These are phyloP conservation scores for Andrena chrysosceles DNA, from an alignment of 2,888 invertebrate species.

Conservation along the genomic window DNA sequence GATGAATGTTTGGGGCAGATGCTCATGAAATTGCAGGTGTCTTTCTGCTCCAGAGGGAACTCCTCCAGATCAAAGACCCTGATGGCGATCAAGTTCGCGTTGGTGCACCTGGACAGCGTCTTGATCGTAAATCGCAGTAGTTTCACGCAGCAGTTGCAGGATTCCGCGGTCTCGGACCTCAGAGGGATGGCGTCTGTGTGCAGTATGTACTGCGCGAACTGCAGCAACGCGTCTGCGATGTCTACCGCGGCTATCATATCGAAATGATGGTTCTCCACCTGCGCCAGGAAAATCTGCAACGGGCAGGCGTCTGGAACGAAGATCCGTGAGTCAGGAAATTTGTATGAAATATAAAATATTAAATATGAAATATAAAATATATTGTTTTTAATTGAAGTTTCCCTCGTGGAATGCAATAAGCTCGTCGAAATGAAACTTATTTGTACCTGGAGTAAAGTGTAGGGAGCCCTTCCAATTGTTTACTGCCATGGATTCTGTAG, in stretches of 20 bases:
- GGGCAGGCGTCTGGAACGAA: conserved; percentile 77
- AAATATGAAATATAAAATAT: too few relatives aligned
- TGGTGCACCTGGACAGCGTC: conserved; percentile 76
- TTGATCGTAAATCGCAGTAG: conserved; percentile 76
- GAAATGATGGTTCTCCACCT: conserved; percentile 76
- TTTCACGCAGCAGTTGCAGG: conserved; percentile 78
- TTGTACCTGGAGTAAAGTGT: conserved; percentile 77
- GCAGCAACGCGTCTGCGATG: conserved; percentile 74
- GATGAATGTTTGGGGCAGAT: conserved; percentile 54
- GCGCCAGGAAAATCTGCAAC: conserved; percentile 78
- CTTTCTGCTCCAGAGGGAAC: conserved; percentile 7
- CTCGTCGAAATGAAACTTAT: background rate
- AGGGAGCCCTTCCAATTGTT: conserved; percentile 75
- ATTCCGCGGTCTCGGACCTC: conserved; percentile 69
- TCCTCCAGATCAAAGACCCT: conserved; percentile 18
- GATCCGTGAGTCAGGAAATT: background rate
- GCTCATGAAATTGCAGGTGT: conserved; percentile 55
- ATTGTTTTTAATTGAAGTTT: background rate
- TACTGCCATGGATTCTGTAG: conserved; percentile 67
- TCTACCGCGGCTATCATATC: conserved; percentile 77
- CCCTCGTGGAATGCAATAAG: too few relatives aligned
- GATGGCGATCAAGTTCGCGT: conserved; percentile 63
- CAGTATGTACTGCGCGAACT: conserved; percentile 74
- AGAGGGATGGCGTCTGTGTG: conserved; percentile 74
- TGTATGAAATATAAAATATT: background rate